phyloP scores from a whole-genome alignment of 1,140 invertebrate species.

The Aphelenchoides besseyi region DNA sequence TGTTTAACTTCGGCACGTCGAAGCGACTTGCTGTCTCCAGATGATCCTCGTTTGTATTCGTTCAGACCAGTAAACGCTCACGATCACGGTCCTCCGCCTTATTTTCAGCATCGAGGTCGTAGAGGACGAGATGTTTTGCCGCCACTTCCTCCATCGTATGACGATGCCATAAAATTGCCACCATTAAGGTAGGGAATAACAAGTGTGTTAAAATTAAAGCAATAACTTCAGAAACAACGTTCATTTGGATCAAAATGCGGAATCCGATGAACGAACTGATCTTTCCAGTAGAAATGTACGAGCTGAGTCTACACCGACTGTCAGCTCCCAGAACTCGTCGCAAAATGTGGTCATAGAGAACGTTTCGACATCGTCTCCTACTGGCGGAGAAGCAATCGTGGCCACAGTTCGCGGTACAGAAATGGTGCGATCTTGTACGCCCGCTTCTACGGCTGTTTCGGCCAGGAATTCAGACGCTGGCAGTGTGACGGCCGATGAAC shows the following conservation, averaged over 20 bases:
- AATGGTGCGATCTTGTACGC: slow-evolving; percentile 15
- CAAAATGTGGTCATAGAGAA: too few species aligned
- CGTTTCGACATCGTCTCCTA: too few species aligned
- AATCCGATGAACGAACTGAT: background rate
- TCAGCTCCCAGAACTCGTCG: background rate
- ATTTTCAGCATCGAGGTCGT: slow-evolving; percentile 30
- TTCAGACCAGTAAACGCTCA: slow-evolving; percentile 18
- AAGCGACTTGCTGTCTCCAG: slow-evolving; percentile 38
- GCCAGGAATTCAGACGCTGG: background rate
- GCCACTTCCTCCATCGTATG: slow-evolving; percentile 57
- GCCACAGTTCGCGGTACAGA: slow-evolving; percentile 12
- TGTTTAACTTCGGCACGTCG: slow-evolving; percentile 37
- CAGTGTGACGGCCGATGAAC: background rate
- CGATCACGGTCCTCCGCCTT: slow-evolving; percentile 56
- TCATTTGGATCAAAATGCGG: too few species aligned
- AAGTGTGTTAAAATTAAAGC: too few species aligned
- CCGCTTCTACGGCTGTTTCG: background rate
- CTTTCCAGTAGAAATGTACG: background rate
- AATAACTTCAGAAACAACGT: too few species aligned
- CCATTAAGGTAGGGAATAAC: slow-evolving; percentile 42
- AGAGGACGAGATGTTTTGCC: slow-evolving; percentile 49
- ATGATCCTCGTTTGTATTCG: slow-evolving; percentile 34
- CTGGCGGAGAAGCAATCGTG: slow-evolving; percentile 11
- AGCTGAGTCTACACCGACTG: background rate
- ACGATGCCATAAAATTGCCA: slow-evolving; percentile 59